Conservation (phyloP, 2,888 invertebrate genomes). For the Cantharis lateralis region DNA sequence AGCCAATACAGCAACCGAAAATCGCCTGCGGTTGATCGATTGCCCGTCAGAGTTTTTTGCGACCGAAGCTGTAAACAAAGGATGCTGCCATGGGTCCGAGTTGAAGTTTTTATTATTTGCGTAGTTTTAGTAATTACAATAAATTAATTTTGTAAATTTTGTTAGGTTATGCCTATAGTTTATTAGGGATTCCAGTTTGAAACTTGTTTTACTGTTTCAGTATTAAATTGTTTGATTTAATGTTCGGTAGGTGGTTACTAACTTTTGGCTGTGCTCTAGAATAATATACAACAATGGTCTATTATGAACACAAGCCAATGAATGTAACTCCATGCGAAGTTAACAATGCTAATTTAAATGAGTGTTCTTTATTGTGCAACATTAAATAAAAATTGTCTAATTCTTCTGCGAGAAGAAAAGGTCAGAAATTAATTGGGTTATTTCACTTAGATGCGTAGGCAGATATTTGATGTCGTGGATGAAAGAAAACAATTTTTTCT, state of each 20-base stretch:
- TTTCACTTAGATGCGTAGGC: background rate
- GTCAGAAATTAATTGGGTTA: background rate
- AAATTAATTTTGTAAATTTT: background rate
- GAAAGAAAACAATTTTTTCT: background rate
- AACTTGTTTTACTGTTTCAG: conserved; percentile 17
- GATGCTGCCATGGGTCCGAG: background rate
- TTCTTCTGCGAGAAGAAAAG: background rate
- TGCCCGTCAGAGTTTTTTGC: too few species aligned
- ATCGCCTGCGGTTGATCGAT: too few species aligned
- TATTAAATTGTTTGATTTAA: conserved; percentile 27
- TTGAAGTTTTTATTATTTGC: background rate
- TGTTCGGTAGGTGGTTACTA: conserved; percentile 26
- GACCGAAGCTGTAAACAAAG: too few species aligned
- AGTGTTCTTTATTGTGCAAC: background rate
- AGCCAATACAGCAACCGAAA: too few species aligned
- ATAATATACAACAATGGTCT: conserved; percentile 24
- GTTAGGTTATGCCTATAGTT: background rate
- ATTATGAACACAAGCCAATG: conserved; percentile 9
- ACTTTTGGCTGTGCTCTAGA: conserved; percentile 22
- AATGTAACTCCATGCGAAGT: conserved; percentile 9
- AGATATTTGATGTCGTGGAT: background rate
- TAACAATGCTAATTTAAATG: conserved; percentile 18
- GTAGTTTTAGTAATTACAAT: background rate
- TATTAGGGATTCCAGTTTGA: conserved; percentile 19
- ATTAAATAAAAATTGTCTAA: background rate